Conservation (phyloP, 2,113 vertebrate genomes). For the Calidris pygmaea region DNA sequence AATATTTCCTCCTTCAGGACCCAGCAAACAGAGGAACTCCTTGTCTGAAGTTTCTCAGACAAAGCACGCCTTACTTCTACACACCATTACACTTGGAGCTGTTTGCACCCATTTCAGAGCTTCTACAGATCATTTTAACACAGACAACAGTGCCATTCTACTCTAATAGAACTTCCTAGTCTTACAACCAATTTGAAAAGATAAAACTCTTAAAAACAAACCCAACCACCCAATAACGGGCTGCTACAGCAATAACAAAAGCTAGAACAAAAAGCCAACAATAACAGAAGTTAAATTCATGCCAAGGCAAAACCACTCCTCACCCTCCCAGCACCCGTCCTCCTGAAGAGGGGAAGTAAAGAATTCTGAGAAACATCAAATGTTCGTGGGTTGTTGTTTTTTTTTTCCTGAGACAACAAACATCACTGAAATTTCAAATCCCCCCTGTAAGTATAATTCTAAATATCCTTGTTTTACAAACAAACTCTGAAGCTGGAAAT, state of each 20-base stretch:
- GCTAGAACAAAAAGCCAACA: not conserved
- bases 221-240: too few species aligned
- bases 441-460: accelerated
- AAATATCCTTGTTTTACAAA: accelerated
- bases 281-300: accelerated
- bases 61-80: accelerated
- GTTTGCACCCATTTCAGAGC: not conserved
- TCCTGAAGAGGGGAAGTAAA: accelerated
- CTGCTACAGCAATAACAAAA: not conserved
- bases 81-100: accelerated
- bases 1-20: too few species aligned
- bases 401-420: accelerated
- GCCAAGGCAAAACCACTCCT: not conserved
- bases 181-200: not conserved
- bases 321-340: not conserved
- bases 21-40: not conserved
- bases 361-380: accelerated
- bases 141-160: accelerated
- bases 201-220: not conserved
- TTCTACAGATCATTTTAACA: accelerated
- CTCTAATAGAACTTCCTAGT: accelerated
- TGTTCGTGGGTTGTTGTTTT: too few species aligned
- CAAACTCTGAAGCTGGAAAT: accelerated
- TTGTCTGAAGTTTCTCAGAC: not conserved
- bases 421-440: accelerated